Conservation (phyloP, 2,797 vertebrate species). For the Artibeus lituratus region DNA sequence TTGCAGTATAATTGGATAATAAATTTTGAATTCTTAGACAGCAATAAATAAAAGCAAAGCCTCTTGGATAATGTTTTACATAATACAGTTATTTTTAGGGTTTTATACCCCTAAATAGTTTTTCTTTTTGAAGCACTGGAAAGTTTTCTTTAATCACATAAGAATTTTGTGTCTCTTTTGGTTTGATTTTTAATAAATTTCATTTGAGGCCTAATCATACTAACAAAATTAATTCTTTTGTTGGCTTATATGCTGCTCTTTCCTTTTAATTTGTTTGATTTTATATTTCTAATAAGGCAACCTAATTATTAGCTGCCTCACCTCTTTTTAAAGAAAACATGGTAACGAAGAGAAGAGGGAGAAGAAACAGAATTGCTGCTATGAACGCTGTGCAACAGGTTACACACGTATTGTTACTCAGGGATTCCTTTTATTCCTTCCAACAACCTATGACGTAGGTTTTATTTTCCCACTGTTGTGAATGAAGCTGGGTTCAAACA, state of each 20-base stretch:
- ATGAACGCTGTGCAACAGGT: not conserved
- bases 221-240: not conserved
- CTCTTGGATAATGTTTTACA: not conserved
- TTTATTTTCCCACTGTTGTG: not conserved
- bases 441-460: not conserved
- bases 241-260: not conserved
- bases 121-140: not conserved
- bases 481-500: not conserved
- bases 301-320: not conserved
- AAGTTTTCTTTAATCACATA: not conserved
- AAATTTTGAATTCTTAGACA: not conserved
- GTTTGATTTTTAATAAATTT: not conserved
- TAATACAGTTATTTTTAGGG: not conserved
- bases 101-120: not conserved
- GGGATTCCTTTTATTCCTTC: not conserved
- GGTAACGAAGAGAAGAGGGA: not conserved
- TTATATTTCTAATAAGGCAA: not conserved
- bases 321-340: not conserved
- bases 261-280: not conserved
- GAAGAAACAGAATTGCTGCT: not conserved
- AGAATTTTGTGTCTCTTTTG: constrained; percentile 17
- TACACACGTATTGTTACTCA: not conserved
- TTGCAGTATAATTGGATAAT: not conserved
- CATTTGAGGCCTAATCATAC: not conserved
- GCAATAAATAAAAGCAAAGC: not conserved